Conservation (phyloP, 2,888 invertebrate genomes). For the Lordiphosa andalusiaca region DNA sequence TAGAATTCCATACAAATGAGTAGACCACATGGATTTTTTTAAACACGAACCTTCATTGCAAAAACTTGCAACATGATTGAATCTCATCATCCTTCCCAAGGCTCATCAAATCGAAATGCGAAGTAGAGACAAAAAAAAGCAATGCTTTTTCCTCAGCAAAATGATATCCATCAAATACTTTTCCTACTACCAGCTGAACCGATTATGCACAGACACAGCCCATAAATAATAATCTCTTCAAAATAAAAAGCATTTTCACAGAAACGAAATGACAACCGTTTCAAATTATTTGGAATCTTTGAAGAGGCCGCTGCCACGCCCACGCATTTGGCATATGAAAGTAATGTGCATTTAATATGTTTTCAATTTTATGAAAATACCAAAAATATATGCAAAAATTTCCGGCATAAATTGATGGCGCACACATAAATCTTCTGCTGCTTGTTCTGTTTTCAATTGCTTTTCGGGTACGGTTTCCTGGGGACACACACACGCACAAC, state of each 20-base stretch:
- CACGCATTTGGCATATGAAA: conserved; percentile 37
- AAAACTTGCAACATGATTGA: no score
- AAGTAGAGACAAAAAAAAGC: no score
- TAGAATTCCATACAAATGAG: no score
- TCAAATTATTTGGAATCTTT: background rate
- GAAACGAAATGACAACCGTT: conserved; percentile 1
- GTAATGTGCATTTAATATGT: conserved; percentile 66
- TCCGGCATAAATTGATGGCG: conserved; percentile 58
- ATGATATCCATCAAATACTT: conserved; percentile 8
- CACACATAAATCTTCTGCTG: conserved; percentile 53
- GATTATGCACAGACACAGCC: no score
- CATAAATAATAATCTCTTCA: no score
- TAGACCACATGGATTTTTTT: no score
- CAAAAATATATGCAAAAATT: conserved; percentile 55
- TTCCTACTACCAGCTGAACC: conserved; percentile 1
- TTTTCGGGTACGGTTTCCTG: conserved; percentile 13
- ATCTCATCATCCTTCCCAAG: no score
- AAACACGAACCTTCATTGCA: no score
- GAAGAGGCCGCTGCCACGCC: background rate
- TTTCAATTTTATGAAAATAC: conserved; percentile 51
- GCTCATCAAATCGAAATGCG: no score
- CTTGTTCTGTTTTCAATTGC: conserved; percentile 4
- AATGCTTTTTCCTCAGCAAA: no score
- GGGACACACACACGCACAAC: conserved; percentile 8
- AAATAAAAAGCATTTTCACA: no score